phyloP scores from a whole-genome alignment of 2,797 vertebrate species.

The Phataginus tricuspis region DNA sequence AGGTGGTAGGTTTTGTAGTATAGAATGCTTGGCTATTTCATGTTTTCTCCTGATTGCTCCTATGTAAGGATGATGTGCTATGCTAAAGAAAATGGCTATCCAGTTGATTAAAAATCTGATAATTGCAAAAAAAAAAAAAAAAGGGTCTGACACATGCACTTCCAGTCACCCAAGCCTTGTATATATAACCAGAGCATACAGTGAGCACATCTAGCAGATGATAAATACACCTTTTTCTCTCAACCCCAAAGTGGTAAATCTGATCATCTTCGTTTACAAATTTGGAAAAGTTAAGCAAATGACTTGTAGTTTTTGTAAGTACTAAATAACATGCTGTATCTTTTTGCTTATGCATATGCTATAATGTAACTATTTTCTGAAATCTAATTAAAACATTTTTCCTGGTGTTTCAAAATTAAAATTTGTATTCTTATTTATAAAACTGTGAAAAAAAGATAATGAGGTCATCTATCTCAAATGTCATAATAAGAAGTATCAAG shows the following conservation, averaged over 20 bases:
- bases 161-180: conserved; percentile 85
- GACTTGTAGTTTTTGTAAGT: conserved; percentile 86
- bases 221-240: conserved; percentile 84
- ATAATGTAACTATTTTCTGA: conserved; percentile 91
- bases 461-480: not conserved
- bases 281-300: conserved; percentile 78
- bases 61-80: conserved; percentile 89
- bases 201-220: conserved; percentile 86
- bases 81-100: conserved; percentile 94
- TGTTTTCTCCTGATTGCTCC: conserved; percentile 95
- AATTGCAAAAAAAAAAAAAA: too few species aligned
- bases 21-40: conserved; percentile 95
- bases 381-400: conserved; percentile 90
- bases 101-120: conserved; percentile 87
- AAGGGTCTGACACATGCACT: conserved; percentile 85
- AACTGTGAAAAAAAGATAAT: not conserved
- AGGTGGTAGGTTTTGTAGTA: conserved; percentile 96
- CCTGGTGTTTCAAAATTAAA: conserved; percentile 83
- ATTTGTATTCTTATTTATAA: conserved; percentile 9
- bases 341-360: conserved; percentile 84
- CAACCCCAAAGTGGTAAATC: conserved; percentile 82
- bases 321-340: conserved; percentile 79
- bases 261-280: conserved; percentile 82
- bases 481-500: conserved; percentile 20
- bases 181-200: conserved; percentile 86